Base-by-base conservation (phyloP, 2,113 vertebrate genomes). In the Oncorhynchus tshawytscha region DNA sequence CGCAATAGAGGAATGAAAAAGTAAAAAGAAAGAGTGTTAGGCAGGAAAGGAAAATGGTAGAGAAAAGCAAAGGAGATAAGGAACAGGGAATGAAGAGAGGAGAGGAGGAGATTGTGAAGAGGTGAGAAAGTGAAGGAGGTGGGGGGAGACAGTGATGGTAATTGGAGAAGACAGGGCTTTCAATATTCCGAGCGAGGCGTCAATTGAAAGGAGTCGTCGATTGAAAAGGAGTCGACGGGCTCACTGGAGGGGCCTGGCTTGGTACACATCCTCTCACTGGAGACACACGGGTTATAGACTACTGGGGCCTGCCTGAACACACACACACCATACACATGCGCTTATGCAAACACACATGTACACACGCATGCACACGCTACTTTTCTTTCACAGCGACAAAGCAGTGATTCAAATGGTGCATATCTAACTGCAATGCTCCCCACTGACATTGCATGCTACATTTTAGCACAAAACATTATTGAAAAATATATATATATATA, bases 111-210 rank as follows among this genome's bases (percentile, higher is more conserved):
- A 5, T 22, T 11, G 39, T 45, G 39, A 45, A 45, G 39, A 11
- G 39, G 39, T 45, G 48, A 54, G 67, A 22, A 69, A 67, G 31
- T 69, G 71, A 73, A 2, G 5, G 65, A 15, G 64, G 18, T 8
- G 8, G 24, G 24, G 24, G 11, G 48, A 22, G 51, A 51, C 15
- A 13, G n/a, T 71, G 70, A 64, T 25, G 72, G 39, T 75, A 18
- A 82, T 75, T 54, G 67, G 68, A 59, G 22, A 73, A 25, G 72
- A 75, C 72, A 72, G 72, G 67, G 31, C 27, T 67, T 62, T 78
- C 68, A 77, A 64, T 66, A 74, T 54, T 49, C 67, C 31, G 29
- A 62, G 57, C 31, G 18, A 49, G 24, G 60, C 39, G n/a, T 69
- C 57, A 68, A 68, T 29, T 25, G 65, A 68, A 6, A 69, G 18